phyloP scores from a whole-genome alignment of 1,140 invertebrate genomes.

The Lucilia cuprina region DNA sequence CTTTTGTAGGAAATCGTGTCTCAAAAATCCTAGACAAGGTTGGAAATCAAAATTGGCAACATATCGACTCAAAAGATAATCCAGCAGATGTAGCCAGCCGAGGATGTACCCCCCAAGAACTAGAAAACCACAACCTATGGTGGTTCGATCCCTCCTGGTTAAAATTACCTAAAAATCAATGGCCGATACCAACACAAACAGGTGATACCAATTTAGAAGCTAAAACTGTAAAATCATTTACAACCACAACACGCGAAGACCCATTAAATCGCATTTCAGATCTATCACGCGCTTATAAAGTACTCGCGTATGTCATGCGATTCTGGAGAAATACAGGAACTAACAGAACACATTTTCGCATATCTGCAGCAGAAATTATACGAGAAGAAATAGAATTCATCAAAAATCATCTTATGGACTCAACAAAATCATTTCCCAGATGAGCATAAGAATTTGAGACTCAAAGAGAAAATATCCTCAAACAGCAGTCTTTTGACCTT shows the following conservation, averaged over 20 bases:
- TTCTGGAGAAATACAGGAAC: no score
- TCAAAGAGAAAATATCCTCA: not conserved
- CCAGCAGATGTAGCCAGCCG: not conserved
- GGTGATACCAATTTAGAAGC: no score
- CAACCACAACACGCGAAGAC: no score
- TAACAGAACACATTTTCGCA: no score
- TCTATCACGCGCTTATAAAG: no score
- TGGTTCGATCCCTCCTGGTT: not conserved
- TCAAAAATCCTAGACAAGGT: no score
- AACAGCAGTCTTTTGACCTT: not conserved
- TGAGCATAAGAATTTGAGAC: not conserved
- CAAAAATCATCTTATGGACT: no score
- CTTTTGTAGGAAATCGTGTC: not conserved
- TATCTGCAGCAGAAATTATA: not conserved
- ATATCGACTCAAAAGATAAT: not conserved
- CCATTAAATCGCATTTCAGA: no score
- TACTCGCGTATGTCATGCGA: no score
- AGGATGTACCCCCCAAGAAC: not conserved
- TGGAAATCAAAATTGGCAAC: slow-evolving; percentile 9
- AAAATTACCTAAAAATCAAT: not conserved
- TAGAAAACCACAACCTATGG: not conserved
- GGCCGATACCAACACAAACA: not conserved
- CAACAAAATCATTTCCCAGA: not conserved
- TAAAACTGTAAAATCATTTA: no score
- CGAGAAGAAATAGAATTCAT: not conserved